Evolutionary conservation across 2,797 vertebrate species (phyloP).

Genomic region (Craterocephalus amniculus): DNA sequence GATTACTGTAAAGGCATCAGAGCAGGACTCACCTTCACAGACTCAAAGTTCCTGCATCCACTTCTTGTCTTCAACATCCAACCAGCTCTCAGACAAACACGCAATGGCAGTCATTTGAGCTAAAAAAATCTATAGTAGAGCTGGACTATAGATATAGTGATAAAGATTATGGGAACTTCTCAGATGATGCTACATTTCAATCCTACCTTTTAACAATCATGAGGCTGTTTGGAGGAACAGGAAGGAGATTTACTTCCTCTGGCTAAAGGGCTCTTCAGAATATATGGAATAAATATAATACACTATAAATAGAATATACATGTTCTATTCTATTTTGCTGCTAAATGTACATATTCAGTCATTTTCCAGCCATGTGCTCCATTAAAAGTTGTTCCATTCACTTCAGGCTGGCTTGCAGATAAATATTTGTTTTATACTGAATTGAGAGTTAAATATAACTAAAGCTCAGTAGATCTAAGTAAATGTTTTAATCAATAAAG

Average conservation of each 20-base stretch:
- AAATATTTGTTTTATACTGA: not conserved
- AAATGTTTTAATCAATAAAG: too few species aligned
- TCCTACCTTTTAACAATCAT: not conserved
- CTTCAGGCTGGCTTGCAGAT: not conserved
- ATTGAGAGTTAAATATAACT: not conserved
- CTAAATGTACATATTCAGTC: not conserved
- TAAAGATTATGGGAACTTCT: not conserved
- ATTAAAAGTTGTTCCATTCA: not conserved
- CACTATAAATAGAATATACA: too few species aligned
- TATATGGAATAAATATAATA: too few species aligned
- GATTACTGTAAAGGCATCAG: constrained; percentile 43
- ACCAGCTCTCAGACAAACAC: constrained; percentile 25
- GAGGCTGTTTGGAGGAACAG: not conserved
- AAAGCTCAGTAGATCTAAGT: not conserved
- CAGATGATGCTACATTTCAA: not conserved
- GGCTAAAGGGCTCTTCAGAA: too few species aligned
- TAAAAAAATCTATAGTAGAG: not conserved
- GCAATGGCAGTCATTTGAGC: not conserved
- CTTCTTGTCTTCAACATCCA: not conserved
- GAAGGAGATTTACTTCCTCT: too few species aligned
- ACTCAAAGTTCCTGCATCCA: not conserved
- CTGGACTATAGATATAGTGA: not conserved
- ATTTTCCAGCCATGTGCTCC: not conserved
- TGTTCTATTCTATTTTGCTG: too few species aligned
- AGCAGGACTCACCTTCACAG: constrained; percentile 4